Base-by-base conservation (phyloP, 2,888 invertebrate species). In the Tetragnatha montana region DNA sequence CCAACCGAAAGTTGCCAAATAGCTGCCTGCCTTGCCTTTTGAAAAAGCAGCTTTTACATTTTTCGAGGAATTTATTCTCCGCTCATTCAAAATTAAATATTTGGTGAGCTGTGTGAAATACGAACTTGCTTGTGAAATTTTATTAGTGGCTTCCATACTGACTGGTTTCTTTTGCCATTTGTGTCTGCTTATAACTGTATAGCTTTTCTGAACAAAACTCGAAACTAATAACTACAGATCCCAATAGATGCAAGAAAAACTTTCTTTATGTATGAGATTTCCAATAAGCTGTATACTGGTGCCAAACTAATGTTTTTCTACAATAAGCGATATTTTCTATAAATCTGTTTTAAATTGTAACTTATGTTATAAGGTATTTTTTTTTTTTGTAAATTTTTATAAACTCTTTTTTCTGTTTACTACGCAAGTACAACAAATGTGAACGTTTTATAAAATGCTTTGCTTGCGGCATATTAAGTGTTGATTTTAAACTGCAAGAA, bases 401-500 rank as follows among this genome's bases (percentile, higher is more conserved):
- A 1, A 35, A 35, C 4, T 35, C 35, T 35, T 35, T n/a, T 35
- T 35, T 35, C 35, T 35, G 35, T 35, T 1, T 35, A 35, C 4
- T 35, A 35, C 35, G 35, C 35, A 35, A 35, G 35, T 35, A 35
- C 35, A 35, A 35, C 35, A 35, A 35, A 35, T 35, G 35, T 35
- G 35, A 35, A 35, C 35, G 35, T 35, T 35, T 35, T 4, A 50
- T 17, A 3, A n/a, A 71, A 74, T n/a, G 82, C 82, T 74, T 74
- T 17, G 74, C 74, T 60, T 82, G 21, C 21, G 7, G 51, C 81
- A 22, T 22, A 19, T 60, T 50, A 50, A 68, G 17, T 82, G 50
- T 74, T 60, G 51, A 50, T 35, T 35, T 17, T 60, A 17, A 50
- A 76, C 71, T n/a, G 87, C 87, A 87, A 87, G 87, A 87, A 87